Percentiles rank a stretch among this genome's conserved stretches.
Evolutionary conservation across 2,797 vertebrate species (phyloP).

Genomic region (Callimico goeldii): DNA sequence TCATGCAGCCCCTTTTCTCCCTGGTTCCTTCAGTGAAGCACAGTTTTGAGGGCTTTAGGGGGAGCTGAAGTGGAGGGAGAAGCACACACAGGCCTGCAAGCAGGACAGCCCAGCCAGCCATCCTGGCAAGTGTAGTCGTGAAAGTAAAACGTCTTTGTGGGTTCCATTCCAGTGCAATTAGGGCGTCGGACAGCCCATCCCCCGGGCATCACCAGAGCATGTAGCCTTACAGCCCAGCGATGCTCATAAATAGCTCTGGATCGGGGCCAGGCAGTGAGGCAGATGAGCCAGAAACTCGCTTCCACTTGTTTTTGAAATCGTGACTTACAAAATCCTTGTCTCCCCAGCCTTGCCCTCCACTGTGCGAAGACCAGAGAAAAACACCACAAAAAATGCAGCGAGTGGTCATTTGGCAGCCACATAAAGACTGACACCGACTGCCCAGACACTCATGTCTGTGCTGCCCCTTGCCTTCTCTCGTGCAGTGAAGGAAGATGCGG

Average conservation of each 20-base stretch:
- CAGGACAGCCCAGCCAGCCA: neutral
- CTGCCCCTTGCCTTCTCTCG: neutral
- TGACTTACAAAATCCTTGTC: neutral
- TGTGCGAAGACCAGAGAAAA: neutral
- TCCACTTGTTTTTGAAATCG: neutral
- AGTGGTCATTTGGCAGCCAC: neutral
- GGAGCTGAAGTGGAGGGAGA: neutral
- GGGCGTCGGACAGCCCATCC: neutral
- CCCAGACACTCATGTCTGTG: rapidly evolving
- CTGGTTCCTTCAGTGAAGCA: neutral
- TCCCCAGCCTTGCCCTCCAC: neutral
- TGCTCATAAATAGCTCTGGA: neutral
- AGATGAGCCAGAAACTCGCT: neutral
- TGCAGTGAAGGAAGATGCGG: rapidly evolving
- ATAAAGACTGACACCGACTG: rapidly evolving
- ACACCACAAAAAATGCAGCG: neutral
- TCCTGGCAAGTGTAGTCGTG: rapidly evolving
- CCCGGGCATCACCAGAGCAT: rapidly evolving
- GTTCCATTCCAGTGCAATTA: neutral
- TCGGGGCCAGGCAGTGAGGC: neutral
- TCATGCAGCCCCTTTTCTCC: neutral
- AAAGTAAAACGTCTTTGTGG: neutral
- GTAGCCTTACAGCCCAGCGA: neutral
- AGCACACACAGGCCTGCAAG: neutral
- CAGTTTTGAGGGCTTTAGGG: neutral